These are phyloP conservation scores for Pogona vitticeps DNA, from an alignment of 2,113 vertebrate species.

Conservation along the genomic window DNA sequence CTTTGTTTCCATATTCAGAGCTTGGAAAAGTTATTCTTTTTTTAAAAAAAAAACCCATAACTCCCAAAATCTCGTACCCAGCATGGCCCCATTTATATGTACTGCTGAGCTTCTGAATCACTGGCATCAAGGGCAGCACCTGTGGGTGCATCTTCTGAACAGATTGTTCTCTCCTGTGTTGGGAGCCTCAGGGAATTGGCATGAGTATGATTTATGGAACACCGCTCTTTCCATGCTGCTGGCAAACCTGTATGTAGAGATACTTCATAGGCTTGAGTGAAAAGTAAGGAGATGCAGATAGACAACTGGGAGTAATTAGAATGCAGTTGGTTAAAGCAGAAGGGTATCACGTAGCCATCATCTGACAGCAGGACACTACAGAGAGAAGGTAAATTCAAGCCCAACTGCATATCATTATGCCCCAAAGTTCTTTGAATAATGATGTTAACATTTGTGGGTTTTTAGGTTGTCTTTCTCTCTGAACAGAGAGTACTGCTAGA, in stretches of 20 bases:
- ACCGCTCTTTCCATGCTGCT: neutral
- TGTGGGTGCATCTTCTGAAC: neutral
- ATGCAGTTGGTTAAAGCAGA: constrained; percentile 20
- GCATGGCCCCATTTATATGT: neutral
- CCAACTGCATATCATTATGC: too few relatives aligned
- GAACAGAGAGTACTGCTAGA: too few relatives aligned
- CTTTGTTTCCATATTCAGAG: too few relatives aligned
- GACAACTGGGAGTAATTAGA: neutral
- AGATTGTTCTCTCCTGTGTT: neutral
- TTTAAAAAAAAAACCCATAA: neutral
- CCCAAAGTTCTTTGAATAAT: too few relatives aligned
- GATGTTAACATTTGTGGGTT: too few relatives aligned
- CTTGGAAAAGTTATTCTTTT: neutral
- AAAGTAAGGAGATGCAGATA: neutral
- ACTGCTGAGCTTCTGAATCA: neutral
- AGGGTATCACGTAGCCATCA: neutral
- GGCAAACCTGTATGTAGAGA: neutral
- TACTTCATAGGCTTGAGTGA: neutral
- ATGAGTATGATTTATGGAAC: neutral
- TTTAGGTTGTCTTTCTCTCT: too few relatives aligned
- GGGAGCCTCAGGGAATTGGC: neutral
- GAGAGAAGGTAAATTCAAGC: neutral
- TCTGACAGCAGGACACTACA: neutral
- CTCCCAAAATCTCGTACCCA: neutral
- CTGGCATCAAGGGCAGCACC: neutral